These are phyloP conservation scores for Odontocolon sp. DNA, from an alignment of 2,888 invertebrate genomes.

Conservation along the genomic window DNA sequence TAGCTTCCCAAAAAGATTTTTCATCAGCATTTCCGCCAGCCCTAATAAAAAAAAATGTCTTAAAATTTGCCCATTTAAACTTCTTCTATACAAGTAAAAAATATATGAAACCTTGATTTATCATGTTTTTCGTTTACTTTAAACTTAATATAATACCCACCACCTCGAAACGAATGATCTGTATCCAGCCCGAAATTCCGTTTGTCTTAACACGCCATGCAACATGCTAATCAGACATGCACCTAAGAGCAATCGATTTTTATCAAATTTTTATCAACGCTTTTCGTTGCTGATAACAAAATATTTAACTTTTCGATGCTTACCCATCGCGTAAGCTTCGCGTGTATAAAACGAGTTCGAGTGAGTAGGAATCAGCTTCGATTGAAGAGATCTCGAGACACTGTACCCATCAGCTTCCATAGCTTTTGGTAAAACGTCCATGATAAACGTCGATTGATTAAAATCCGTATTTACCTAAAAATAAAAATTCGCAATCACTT, in stretches of 20 bases:
- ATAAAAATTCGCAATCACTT: conserved; percentile 50
- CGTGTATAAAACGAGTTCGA: conserved; percentile 65
- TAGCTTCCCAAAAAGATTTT: conserved; percentile 66
- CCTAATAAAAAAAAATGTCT: conserved; percentile 63
- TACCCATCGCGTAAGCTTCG: conserved; percentile 72
- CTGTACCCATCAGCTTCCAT: conserved; percentile 74
- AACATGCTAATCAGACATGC: conserved; percentile 78
- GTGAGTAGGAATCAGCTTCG: conserved; percentile 65
- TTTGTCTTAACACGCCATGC: conserved; percentile 71
- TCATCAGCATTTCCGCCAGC: conserved; percentile 65
- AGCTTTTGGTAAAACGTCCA: conserved; percentile 68
- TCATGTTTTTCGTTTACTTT: no score
- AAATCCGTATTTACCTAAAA: conserved; percentile 71
- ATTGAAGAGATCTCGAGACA: conserved; percentile 68
- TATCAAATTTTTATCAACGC: not conserved
- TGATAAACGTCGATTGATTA: conserved; percentile 67
- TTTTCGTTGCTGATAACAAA: no score
- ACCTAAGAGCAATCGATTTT: conserved; percentile 70
- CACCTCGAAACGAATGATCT: conserved; percentile 73
- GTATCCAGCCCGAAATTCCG: conserved; percentile 73
- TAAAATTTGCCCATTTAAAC: no score
- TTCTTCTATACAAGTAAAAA: no score
- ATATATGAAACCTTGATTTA: no score
- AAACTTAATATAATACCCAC: conserved; percentile 69
- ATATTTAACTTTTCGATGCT: not conserved